A percentile compares a stretch with the other conserved stretches of the same genome.
These are phyloP conservation scores for Cosmorhoe ocellata DNA, from an alignment of 2,888 invertebrate genomes.

Conservation along the genomic window DNA sequence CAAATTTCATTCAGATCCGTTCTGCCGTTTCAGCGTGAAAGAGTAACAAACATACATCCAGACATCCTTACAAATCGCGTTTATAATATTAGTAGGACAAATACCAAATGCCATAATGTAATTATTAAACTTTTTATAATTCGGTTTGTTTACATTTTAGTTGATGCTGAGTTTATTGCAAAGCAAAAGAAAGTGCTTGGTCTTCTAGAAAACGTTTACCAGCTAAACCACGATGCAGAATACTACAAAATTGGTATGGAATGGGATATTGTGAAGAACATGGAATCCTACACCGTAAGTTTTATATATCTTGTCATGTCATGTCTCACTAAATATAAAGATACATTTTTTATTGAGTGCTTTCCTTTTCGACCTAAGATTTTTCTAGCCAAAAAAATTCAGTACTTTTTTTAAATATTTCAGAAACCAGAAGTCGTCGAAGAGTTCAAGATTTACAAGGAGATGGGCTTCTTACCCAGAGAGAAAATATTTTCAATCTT, in stretches of 20 bases:
- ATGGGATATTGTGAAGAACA: constrained; percentile 62
- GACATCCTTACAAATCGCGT: too few species aligned
- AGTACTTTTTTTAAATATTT: constrained; percentile 5
- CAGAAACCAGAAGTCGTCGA: constrained; percentile 71
- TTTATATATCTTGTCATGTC: too few species aligned
- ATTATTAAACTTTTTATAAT: too few species aligned
- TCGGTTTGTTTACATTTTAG: constrained; percentile 34
- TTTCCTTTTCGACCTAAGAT: too few species aligned
- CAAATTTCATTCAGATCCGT: too few species aligned
- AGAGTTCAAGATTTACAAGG: constrained; percentile 65
- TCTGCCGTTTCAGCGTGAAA: too few species aligned
- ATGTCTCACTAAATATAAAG: too few species aligned
- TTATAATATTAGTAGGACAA: too few species aligned
- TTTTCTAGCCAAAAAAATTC: too few species aligned
- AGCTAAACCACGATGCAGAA: constrained; percentile 54
- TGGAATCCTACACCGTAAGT: constrained; percentile 63
- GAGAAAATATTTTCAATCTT: constrained; percentile 78
- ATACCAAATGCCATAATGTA: too few species aligned
- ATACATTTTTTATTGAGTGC: too few species aligned
- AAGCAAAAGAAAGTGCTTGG: constrained; percentile 69
- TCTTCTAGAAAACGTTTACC: constrained; percentile 70
- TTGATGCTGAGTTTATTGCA: constrained; percentile 44
- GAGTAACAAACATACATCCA: too few species aligned
- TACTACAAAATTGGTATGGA: constrained; percentile 62
- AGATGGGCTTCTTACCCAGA: constrained; percentile 73